These are phyloP conservation scores for Hylia prasina DNA, from an alignment of 2,113 vertebrate genomes.

Conservation along the genomic window DNA sequence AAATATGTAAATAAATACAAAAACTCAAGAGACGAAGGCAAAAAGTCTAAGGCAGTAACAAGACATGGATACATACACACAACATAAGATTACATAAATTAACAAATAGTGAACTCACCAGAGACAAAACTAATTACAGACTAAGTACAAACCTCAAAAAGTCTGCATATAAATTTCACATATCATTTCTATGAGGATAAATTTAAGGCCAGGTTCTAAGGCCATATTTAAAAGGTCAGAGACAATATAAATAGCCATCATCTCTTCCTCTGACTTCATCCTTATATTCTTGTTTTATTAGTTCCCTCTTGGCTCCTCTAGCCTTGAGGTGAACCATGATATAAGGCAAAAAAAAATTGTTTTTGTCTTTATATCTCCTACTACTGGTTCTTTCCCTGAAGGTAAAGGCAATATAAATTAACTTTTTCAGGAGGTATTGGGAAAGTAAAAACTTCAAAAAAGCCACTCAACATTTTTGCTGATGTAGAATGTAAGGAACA, in stretches of 20 bases:
- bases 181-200: neutral
- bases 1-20: neutral
- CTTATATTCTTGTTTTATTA: neutral
- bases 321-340: neutral
- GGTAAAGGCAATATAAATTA: neutral
- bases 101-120: neutral
- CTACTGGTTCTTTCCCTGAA: neutral
- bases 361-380: neutral
- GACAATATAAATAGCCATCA: neutral
- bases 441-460: neutral
- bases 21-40: neutral
- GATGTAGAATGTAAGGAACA: neutral
- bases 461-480: neutral
- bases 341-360: neutral
- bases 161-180: neutral
- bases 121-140: neutral
- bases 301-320: neutral
- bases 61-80: neutral
- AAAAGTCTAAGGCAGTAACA: neutral
- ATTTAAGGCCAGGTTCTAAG: neutral
- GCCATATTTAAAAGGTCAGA: neutral
- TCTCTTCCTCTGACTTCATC: neutral
- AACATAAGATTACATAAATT: neutral
- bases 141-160: neutral
- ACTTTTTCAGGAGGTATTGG: neutral